These are phyloP conservation scores for Apoda limacodes DNA, from an alignment of 2,888 invertebrate genomes.

Conservation along the genomic window DNA sequence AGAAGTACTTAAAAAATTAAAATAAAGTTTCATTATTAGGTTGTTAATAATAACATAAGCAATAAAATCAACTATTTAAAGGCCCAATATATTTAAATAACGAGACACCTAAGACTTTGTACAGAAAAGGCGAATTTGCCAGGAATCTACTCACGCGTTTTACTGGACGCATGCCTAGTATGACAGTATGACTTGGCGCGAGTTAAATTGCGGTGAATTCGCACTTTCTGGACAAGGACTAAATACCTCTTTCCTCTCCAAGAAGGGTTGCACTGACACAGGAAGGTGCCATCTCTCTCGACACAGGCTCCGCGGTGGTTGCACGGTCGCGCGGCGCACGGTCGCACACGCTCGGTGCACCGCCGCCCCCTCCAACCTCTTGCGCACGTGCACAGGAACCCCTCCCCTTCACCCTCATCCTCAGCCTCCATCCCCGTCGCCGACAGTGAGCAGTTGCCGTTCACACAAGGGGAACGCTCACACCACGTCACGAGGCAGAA, in stretches of 20 bases:
- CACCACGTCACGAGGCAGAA: constrained; percentile 83
- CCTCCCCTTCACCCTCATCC: constrained; percentile 25
- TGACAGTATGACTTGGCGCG: too few relatives aligned
- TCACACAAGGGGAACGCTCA: constrained; percentile 77
- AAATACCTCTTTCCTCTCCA: constrained; percentile 72
- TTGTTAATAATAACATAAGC: too few relatives aligned
- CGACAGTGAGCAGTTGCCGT: constrained; percentile 73
- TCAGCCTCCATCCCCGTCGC: constrained; percentile 22
- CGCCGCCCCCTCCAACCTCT: constrained; percentile 75
- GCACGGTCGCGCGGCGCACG: constrained; percentile 80
- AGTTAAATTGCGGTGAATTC: too few relatives aligned
- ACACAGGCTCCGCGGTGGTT: constrained; percentile 80
- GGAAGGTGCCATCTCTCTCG: constrained; percentile 74
- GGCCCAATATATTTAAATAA: too few relatives aligned
- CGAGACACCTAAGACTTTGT: too few relatives aligned
- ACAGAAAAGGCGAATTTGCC: background rate
- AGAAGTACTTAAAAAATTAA: too few relatives aligned
- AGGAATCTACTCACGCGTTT: too few relatives aligned
- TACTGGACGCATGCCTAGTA: too few relatives aligned
- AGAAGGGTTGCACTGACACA: constrained; percentile 81
- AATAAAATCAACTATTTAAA: too few relatives aligned
- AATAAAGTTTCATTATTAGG: too few relatives aligned
- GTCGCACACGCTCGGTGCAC: constrained; percentile 76
- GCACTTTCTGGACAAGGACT: background rate
- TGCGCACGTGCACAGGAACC: constrained; percentile 74